Evolutionary conservation across 2,888 invertebrate species (phyloP), one percentile per base, ranked within the genome.

Genomic region (Metellina segmentata): DNA sequence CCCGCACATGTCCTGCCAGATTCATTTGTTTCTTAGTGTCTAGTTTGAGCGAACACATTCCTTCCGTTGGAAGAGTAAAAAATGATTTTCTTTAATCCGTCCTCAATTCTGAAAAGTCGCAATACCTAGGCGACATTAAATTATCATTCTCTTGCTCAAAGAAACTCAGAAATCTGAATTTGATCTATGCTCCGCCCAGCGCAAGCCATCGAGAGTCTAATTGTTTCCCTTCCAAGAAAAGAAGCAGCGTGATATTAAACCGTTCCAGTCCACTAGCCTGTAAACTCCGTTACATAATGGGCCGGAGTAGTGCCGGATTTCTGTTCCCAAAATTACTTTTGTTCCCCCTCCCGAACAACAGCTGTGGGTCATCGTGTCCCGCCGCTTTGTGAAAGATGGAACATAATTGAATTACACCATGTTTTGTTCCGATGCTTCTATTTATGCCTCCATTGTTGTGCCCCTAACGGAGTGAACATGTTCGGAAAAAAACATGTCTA

Each of bases 291-390:
- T n/a, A 0, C 61, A 20, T 85, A 72, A 69, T 69, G 53, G 75
- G 49, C 53, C 16, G 61, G 52, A 6, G 75, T n/a, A 70, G 20
- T 51, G 19, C 0, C 6, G n/a, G 53, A 86, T 70, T 86, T 78
- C 78, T 69, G 20, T 78, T 20, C 51, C 20, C 49, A 51, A 78
- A 86, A 86, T 78, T 85, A 20, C 78, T 71, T 86, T 86, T 86
- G 86, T 86, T 78, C 51, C 70, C 13, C 11, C 4, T 20, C 48
- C 53, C 20, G 49, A 78, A 78, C 51, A 70, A 86, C 78, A 78
- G 78, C 86, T 78, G 78, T 51, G 86, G 52, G 78, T 86, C 52
- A 71, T n/a, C 49, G 11, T 20, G 69, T 78, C 71, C n/a, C 16
- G 51, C 11, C 11, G 13, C 19, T 13, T 71, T 49, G 34, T 78